Evolutionary conservation across 1,140 invertebrate genomes (phyloP).

Genomic region (Sarcophaga bullata): DNA sequence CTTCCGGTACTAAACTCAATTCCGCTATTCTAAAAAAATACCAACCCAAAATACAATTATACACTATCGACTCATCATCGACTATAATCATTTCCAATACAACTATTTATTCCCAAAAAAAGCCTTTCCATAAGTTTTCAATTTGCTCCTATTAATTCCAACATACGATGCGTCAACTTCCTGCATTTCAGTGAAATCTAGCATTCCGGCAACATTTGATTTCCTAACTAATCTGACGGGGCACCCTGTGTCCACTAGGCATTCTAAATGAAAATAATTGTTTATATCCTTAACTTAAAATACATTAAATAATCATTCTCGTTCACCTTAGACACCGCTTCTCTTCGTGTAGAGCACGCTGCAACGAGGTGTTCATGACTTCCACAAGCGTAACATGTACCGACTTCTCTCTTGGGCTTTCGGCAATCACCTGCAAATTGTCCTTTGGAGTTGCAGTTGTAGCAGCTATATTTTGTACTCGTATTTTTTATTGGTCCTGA

Average conservation of each 20-base stretch:
- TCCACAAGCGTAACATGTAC: conserved; percentile 10
- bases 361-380: not conserved
- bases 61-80: conserved; percentile 43
- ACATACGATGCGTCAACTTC: conserved; percentile 1
- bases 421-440: conserved; percentile 23
- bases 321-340: not conserved
- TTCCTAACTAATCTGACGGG: conserved; percentile 42
- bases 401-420: conserved; percentile 39
- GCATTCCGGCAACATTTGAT: not conserved
- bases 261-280: conserved; percentile 36
- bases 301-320: conserved; percentile 25
- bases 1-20: not conserved
- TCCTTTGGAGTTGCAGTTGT: conserved; percentile 34
- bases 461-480: conserved; percentile 29
- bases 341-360: not conserved
- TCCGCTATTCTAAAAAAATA: conserved; percentile 37
- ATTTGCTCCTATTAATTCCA: conserved; percentile 42
- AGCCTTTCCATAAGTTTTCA: conserved; percentile 39
- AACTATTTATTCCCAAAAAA: not conserved
- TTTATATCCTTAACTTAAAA: not conserved
- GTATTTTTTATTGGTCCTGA: not conserved
- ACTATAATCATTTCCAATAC: conserved; percentile 44
- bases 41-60: conserved; percentile 44
- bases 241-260: conserved; percentile 41
- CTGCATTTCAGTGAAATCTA: not conserved